Base-by-base conservation (phyloP, 92 coral and sea anemone genomes). In the Actinernus sp. region DNA sequence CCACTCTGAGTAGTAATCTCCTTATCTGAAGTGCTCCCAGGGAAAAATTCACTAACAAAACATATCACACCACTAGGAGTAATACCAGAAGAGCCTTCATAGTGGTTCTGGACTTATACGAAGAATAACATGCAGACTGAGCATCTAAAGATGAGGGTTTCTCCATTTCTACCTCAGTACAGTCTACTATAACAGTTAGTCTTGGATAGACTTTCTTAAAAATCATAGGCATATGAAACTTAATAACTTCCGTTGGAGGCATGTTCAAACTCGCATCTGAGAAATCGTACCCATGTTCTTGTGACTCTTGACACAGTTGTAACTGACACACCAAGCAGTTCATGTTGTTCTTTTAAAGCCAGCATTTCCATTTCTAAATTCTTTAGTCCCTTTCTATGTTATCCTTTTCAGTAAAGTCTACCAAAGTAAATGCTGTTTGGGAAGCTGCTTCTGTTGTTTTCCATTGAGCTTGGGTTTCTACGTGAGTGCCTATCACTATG, bases 41-140 rank as follows among this genome's bases (percentile, higher is more conserved):
- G n/a, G n/a, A n/a, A n/a, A n/a, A n/a, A n/a, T n/a, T n/a, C 32
- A 65, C 82, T 64, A n/a, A 54, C 75, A 76, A 76, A 76, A 18
- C 68, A 58, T n/a, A 54, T 28, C 1, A 52, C 71, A 26, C 69
- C 70, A 78, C 62, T 53, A 16, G 64, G 64, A 33, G 86, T 79
- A 4, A 79, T 79, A 49, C 78, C 86, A 19, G 68, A 20, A n/a
- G n/a, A n/a, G n/a, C n/a, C n/a, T n/a, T n/a, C n/a, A n/a, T n/a
- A n/a, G n/a, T n/a, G n/a, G n/a, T n/a, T n/a, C n/a, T n/a, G n/a
- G n/a, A n/a, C n/a, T n/a, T n/a, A n/a, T n/a, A n/a, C n/a, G n/a
- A n/a, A n/a, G n/a, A n/a, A n/a, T n/a, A n/a, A n/a, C n/a, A 77
- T 18, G 50, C 70, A 9, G 79, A 57, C 49, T 83, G 84, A 2